Conservation (phyloP, 2,888 invertebrate genomes). For the Agapetus fuscipes region DNA sequence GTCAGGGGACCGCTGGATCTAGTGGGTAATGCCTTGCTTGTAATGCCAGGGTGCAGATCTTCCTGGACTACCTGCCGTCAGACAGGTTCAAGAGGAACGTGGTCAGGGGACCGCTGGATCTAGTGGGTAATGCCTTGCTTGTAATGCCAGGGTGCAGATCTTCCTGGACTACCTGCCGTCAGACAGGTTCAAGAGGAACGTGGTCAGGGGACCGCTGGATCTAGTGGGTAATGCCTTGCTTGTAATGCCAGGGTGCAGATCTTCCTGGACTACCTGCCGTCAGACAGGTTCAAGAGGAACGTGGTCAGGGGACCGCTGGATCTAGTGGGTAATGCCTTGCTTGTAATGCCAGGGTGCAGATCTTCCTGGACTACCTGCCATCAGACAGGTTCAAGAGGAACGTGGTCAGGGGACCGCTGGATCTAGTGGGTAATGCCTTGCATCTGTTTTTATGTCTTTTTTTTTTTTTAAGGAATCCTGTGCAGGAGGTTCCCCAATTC, state of each 20-base stretch:
- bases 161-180: constrained; percentile 56
- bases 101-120: constrained; percentile 59
- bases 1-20: constrained; percentile 63
- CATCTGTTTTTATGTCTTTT: too few relatives aligned
- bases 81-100: constrained; percentile 65
- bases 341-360: too few relatives aligned
- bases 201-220: constrained; percentile 62
- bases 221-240: constrained; percentile 64
- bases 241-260: too few relatives aligned
- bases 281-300: constrained; percentile 53
- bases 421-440: constrained; percentile 57
- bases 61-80: constrained; percentile 54
- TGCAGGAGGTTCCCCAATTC: too few relatives aligned
- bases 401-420: constrained; percentile 53
- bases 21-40: too few relatives aligned
- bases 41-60: constrained; percentile 56
- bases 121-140: constrained; percentile 66
- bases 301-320: constrained; percentile 55
- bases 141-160: too few relatives aligned
- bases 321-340: constrained; percentile 55
- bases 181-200: constrained; percentile 61
- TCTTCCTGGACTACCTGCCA: constrained; percentile 51
- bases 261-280: constrained; percentile 49
- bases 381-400: constrained; percentile 54
- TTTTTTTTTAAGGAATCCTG: too few relatives aligned